These are phyloP conservation scores for Sisyra terminalis DNA, from an alignment of 2,888 invertebrate genomes.

Conservation along the genomic window DNA sequence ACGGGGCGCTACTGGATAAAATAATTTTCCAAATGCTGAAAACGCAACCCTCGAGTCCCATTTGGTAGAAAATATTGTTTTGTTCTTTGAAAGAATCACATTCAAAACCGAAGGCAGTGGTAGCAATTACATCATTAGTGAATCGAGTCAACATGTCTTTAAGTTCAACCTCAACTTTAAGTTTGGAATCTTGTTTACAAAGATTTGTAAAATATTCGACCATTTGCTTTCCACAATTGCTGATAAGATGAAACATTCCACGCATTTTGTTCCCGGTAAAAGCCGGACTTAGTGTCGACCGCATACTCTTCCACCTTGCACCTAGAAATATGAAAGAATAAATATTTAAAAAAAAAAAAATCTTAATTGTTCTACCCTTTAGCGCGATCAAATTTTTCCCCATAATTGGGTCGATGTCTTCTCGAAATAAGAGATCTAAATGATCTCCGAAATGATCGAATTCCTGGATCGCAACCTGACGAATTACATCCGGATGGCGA, in stretches of 20 bases:
- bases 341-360: too few relatives aligned
- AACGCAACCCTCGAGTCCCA: conserved; percentile 7
- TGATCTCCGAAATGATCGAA: too few relatives aligned
- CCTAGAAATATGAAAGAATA: too few relatives aligned
- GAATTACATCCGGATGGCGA: too few relatives aligned
- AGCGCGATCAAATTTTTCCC: too few relatives aligned
- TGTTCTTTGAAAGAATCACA: conserved; percentile 18
- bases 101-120: conserved; percentile 27
- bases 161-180: conserved; percentile 12
- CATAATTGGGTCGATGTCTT: too few relatives aligned
- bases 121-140: conserved; percentile 29
- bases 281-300: conserved; percentile 14
- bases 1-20: background rate
- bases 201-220: conserved; percentile 9
- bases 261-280: conserved; percentile 15
- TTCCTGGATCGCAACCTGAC: too few relatives aligned
- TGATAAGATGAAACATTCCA: conserved; percentile 12
- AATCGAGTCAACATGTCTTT: conserved; percentile 23
- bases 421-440: too few relatives aligned
- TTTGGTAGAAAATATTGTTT: conserved; percentile 18
- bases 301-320: conserved; percentile 14
- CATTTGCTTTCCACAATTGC: conserved; percentile 12
- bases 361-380: too few relatives aligned
- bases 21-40: conserved; percentile 3
- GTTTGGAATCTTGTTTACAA: too few relatives aligned